These are phyloP conservation scores for Oenanthe oenanthe DNA, from an alignment of 2,113 vertebrate genomes.

Conservation along the genomic window DNA sequence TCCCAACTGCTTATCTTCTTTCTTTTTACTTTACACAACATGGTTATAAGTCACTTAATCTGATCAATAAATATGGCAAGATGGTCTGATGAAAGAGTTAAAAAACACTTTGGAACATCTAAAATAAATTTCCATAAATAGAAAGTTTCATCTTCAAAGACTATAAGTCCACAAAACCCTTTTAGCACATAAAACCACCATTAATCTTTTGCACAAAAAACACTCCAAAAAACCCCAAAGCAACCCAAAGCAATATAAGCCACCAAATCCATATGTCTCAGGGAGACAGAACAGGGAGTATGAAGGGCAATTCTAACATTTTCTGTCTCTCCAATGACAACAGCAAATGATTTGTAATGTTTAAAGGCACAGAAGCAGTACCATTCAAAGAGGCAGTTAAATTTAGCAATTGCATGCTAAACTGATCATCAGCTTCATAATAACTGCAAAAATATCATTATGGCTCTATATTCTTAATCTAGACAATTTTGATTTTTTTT, in stretches of 20 bases:
- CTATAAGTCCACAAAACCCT: not conserved
- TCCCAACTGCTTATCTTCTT: not conserved
- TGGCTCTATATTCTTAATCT: not conserved
- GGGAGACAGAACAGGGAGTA: not conserved
- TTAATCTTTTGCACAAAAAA: not conserved
- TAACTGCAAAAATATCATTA: constrained; percentile 1
- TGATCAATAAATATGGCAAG: not conserved
- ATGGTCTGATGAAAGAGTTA: not conserved
- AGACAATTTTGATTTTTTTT: not conserved
- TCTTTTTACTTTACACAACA: not conserved
- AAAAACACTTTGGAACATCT: not conserved
- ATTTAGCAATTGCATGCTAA: not conserved
- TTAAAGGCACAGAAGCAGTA: not conserved
- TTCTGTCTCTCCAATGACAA: not conserved
- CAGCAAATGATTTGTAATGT: not conserved
- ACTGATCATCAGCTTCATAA: not conserved
- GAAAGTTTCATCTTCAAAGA: not conserved
- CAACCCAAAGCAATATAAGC: not conserved
- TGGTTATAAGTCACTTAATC: not conserved
- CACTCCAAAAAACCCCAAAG: fast-evolving
- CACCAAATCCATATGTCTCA: not conserved
- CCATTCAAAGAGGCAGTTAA: not conserved
- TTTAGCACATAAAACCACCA: not conserved
- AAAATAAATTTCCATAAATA: not conserved
- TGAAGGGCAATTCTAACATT: not conserved